Conservation (phyloP, 2,797 vertebrate genomes). For the Hyperoplus immaculatus region DNA sequence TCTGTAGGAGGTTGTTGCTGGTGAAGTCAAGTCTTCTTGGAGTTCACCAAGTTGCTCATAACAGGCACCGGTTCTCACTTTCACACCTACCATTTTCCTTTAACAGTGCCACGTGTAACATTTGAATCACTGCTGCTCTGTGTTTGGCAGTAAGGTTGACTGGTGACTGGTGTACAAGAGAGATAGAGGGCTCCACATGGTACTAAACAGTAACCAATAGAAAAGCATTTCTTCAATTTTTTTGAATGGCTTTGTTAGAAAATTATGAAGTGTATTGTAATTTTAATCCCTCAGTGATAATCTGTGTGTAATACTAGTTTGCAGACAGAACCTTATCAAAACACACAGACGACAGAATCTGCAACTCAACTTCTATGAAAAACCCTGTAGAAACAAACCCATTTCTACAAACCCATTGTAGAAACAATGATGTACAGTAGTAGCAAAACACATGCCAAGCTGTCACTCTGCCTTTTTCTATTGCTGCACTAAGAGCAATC, state of each 20-base stretch:
- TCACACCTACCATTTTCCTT: conserved; percentile 12
- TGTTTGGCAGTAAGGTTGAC: not conserved
- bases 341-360: not conserved
- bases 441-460: conserved; percentile 3
- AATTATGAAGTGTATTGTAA: not conserved
- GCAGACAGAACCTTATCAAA: not conserved
- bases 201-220: not conserved
- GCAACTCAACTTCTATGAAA: not conserved
- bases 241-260: not conserved
- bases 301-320: too few species aligned
- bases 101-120: not conserved
- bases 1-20: conserved; percentile 27
- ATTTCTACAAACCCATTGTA: not conserved
- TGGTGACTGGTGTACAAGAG: not conserved
- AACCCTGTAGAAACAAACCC: not conserved
- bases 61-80: conserved; percentile 23
- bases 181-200: not conserved
- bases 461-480: conserved; percentile 21
- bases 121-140: conserved; percentile 14
- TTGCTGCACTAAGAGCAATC: conserved; percentile 11
- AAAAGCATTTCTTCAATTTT: not conserved
- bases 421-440: conserved; percentile 3
- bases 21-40: conserved; percentile 17
- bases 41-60: not conserved
- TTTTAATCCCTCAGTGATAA: not conserved